phyloP scores from a whole-genome alignment of 2,113 vertebrate genomes.

The Mirza zaza region DNA sequence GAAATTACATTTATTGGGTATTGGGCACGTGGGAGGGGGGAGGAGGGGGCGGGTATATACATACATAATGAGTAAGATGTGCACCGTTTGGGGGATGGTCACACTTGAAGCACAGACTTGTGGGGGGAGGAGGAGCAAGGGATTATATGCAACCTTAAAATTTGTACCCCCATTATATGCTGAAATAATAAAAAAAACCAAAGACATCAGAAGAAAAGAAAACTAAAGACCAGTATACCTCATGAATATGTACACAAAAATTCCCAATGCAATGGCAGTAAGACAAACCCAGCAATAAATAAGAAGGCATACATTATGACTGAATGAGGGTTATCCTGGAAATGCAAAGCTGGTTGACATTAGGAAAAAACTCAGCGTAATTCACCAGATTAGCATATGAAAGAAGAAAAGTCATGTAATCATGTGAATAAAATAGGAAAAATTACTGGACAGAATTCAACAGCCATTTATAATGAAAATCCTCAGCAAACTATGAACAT shows the following conservation, averaged over 20 bases:
- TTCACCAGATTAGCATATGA: background rate
- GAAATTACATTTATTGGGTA: too few species aligned
- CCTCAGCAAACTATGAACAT: background rate
- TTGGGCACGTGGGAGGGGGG: too few species aligned
- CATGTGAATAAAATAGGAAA: background rate
- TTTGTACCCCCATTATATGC: too few species aligned
- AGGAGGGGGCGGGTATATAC: too few species aligned
- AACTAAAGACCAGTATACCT: background rate
- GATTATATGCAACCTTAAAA: too few species aligned
- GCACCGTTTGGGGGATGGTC: too few species aligned
- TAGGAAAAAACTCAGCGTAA: background rate
- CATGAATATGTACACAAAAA: background rate
- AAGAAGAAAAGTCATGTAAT: background rate
- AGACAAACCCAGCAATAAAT: background rate
- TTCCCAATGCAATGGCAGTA: background rate
- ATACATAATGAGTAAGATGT: too few species aligned
- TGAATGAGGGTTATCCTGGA: background rate
- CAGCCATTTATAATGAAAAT: too few species aligned
- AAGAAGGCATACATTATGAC: background rate
- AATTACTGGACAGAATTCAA: background rate
- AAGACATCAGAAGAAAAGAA: background rate
- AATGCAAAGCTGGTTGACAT: background rate
- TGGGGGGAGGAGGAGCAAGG: too few species aligned
- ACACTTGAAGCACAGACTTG: too few species aligned
- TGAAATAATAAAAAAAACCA: too few species aligned